A percentile compares a stretch with the other conserved stretches of the same genome.
Conservation (phyloP, 64 coral and sea anemone species). For the Montipora efflorescens region DNA sequence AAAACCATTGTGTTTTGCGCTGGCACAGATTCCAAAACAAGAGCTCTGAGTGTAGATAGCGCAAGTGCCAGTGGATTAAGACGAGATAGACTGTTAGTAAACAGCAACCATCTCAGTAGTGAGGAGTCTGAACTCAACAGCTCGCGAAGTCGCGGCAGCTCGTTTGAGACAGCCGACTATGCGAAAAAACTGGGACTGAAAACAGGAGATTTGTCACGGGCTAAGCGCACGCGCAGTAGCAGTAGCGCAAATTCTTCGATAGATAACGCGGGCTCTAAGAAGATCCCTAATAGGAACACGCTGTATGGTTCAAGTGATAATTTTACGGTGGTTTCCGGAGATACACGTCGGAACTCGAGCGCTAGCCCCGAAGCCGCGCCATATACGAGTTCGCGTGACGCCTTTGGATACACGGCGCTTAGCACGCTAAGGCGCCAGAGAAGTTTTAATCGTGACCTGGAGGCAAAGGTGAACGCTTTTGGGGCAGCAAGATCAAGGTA, state of each 20-base stretch:
- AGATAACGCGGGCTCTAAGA: conserved; percentile 63
- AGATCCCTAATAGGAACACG: conserved; percentile 86
- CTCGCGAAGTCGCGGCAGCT: conserved; percentile 71
- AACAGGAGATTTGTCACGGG: conserved; percentile 78
- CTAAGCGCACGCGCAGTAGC: conserved; percentile 58
- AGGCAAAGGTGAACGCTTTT: conserved; percentile 55
- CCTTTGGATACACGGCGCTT: conserved; percentile 88
- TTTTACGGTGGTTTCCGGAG: conserved; percentile 80
- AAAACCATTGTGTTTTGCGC: conserved; percentile 88
- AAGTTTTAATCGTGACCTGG: conserved; percentile 91
- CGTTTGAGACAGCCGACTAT: conserved; percentile 87
- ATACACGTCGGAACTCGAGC: conserved; percentile 75
- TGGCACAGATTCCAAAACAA: conserved; percentile 60
- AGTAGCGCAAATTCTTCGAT: conserved; percentile 61
- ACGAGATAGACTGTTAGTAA: conserved; percentile 77
- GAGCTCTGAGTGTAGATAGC: conserved; percentile 81
- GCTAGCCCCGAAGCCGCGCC: conserved; percentile 58
- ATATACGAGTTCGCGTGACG: conserved; percentile 84
- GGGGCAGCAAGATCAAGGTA: conserved; percentile 14
- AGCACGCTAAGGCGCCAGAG: conserved; percentile 88
- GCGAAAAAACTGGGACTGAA: conserved; percentile 84
- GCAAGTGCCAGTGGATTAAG: conserved; percentile 63
- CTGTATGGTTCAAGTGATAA: conserved; percentile 65
- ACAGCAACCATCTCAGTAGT: conserved; percentile 47
- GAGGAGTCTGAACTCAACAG: conserved; percentile 59